Percentiles rank a stretch among this genome's conserved stretches.
Conservation (phyloP, 2,888 invertebrate genomes). For the Epistrophe eligans region DNA sequence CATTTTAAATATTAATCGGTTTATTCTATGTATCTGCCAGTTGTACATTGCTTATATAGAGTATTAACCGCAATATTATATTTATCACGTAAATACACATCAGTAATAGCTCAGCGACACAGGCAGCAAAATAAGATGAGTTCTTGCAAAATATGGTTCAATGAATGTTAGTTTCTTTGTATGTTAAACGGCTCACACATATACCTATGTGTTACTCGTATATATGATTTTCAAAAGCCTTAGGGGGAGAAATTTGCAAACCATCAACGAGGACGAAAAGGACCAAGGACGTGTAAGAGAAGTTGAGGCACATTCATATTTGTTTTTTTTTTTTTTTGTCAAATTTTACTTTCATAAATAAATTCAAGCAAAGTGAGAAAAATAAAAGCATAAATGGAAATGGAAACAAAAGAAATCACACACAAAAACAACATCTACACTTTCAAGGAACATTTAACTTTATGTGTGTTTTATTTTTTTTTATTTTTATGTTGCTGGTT, state of each 20-base stretch:
- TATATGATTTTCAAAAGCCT: neutral
- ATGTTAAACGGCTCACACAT: neutral
- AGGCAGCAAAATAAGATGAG: neutral
- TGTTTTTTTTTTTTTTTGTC: neutral
- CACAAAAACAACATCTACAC: constrained; percentile 28
- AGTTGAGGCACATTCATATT: neutral
- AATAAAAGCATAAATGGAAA: constrained; percentile 19
- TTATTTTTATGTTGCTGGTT: neutral
- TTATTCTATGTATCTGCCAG: neutral
- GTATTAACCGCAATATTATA: constrained; percentile 9
- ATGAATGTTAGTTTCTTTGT: constrained; percentile 18
- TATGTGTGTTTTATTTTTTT: constrained; percentile 5
- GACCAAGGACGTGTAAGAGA: neutral
- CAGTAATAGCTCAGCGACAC: neutral
- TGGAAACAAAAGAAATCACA: constrained; percentile 22
- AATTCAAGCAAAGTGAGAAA: constrained; percentile 42
- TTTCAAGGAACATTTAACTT: constrained; percentile 42
- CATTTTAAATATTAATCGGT: constrained; percentile 14
- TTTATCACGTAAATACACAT: neutral
- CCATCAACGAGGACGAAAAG: neutral
- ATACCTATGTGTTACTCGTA: no score
- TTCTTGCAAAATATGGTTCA: constrained; percentile 20
- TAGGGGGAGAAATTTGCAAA: neutral
- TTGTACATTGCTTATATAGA: neutral
- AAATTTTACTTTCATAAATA: constrained; percentile 34